Percentiles rank a stretch among this genome's conserved stretches.
Conservation (phyloP, 1,140 invertebrate genomes). For the Polypedilum vanderplanki region DNA sequence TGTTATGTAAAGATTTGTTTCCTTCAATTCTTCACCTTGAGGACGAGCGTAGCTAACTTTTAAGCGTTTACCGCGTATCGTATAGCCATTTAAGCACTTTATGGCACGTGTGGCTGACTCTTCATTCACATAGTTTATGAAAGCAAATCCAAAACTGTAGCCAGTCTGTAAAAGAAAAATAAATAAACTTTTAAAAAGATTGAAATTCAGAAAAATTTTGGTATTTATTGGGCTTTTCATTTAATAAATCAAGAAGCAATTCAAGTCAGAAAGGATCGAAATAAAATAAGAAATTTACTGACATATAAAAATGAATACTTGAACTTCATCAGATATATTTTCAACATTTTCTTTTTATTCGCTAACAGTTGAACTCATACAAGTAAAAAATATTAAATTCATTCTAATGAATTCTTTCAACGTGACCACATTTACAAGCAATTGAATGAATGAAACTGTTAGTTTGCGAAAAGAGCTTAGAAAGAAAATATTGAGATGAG, state of each 20-base stretch:
- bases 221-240: too few relatives aligned
- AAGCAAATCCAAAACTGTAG: slow-evolving; percentile 94
- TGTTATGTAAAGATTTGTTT: slow-evolving; percentile 90
- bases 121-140: slow-evolving; percentile 82
- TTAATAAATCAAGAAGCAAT: too few relatives aligned
- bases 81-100: slow-evolving; percentile 76
- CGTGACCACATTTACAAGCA: background rate
- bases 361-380: too few relatives aligned
- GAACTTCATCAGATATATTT: too few relatives aligned
- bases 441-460: too few relatives aligned
- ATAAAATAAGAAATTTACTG: too few relatives aligned
- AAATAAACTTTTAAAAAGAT: background rate
- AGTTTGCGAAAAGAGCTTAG: background rate
- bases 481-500: background rate
- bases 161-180: slow-evolving; percentile 59
- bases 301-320: too few relatives aligned
- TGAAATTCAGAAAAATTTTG: background rate
- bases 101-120: slow-evolving; percentile 83
- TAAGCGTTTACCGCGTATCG: slow-evolving; percentile 76
- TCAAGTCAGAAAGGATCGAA: too few relatives aligned
- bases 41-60: slow-evolving; percentile 85
- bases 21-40: slow-evolving; percentile 86
- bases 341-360: too few relatives aligned
- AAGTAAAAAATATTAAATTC: too few relatives aligned
- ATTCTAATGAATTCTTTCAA: background rate